Evolutionary conservation across 2,113 vertebrate species (phyloP), one percentile per base, ranked within the genome.

Genomic region (Lonchura striata): DNA sequence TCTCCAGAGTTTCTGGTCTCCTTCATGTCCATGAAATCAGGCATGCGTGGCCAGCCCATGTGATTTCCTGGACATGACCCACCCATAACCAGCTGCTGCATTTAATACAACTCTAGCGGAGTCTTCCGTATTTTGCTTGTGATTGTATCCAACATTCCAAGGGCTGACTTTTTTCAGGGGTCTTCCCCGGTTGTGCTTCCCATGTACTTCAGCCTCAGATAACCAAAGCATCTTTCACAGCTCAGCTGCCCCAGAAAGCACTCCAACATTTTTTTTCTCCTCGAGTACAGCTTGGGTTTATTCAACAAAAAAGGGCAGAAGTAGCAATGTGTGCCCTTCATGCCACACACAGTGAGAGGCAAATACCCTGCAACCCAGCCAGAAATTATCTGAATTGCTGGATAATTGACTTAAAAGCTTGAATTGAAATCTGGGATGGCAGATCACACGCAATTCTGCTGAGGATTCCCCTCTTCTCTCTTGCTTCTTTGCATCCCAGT

Each of bases 31-130:
- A 3, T 12, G 15, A 42, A 65, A 21, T 42, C 47, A 74, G 25
- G 31, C 1, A 0, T 41, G 20, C 0, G 0, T 8, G 54, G 54
- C 44, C 54, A 72, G 54, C n/a, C 57, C 35, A 81, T 78, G 28
- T 2, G 9, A 80, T 22, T 4, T 1, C 21, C 25, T 52, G 63
- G n/a, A 56, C 4, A 2, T 11, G 50, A 80, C 41, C 41, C 15
- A 80, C 13, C 17, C 6, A 13, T 11, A 13, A 61, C 7, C 57
- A 85, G 20, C 25, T 46, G 25, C 46, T 61, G 20, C 28, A 20
- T 77, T 66, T 82, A 47, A 39, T 76, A 27, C 1, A 1, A 15
- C 33, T 44, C 27, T 14, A 25, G 10, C 21, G 10, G 2, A 39
- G 5, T 52, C 35, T 59, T 69, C 16, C 63, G 50, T 60, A 57